Evolutionary conservation across 2,113 vertebrate species (phyloP).

Genomic region (Cinclus mexicanus): DNA sequence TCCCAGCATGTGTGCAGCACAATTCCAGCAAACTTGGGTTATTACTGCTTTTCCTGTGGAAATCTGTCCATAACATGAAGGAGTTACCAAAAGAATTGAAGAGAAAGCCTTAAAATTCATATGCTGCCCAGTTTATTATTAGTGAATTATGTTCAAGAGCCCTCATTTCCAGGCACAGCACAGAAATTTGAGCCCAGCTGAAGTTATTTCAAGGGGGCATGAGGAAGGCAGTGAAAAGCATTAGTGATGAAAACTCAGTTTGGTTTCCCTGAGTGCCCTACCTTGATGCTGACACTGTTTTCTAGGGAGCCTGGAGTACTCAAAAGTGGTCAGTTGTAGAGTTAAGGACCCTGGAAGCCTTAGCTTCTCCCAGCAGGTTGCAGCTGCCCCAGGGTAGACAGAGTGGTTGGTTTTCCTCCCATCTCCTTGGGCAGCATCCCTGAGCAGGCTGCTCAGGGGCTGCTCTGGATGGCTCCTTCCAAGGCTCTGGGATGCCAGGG

Average conservation of each 20-base stretch:
- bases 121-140: neutral
- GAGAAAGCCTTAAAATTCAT: slow-evolving; percentile 30
- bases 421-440: neutral
- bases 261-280: neutral
- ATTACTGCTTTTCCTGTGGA: slow-evolving; percentile 16
- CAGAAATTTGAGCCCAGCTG: neutral
- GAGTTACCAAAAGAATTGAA: slow-evolving; percentile 7
- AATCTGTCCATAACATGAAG: slow-evolving; percentile 12
- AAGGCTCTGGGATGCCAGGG: neutral
- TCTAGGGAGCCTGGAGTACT: neutral
- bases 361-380: neutral
- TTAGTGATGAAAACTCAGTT: neutral
- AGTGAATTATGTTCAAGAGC: neutral
- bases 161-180: neutral
- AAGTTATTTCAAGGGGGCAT: neutral
- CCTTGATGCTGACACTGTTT: neutral
- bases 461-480: neutral
- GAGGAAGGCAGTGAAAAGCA: neutral
- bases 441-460: neutral
- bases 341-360: neutral
- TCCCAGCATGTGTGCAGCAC: neutral
- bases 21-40: neutral
- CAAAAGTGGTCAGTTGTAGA: neutral
- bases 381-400: neutral
- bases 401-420: neutral